Conservation (phyloP, 2,888 invertebrate genomes). For the Euspilapteryx auroguttella region DNA sequence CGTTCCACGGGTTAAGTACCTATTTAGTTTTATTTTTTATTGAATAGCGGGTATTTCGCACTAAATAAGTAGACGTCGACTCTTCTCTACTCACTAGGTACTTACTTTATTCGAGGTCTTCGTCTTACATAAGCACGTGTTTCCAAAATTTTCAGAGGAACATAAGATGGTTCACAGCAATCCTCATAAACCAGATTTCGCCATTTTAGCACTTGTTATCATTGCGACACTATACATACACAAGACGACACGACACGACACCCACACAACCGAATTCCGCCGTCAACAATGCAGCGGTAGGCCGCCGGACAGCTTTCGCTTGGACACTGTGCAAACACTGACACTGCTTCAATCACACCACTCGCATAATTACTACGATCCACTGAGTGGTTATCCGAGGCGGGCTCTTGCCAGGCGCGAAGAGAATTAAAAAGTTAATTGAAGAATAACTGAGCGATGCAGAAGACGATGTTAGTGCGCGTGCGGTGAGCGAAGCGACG, state of each 20-base stretch:
- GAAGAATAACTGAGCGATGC: slow-evolving; percentile 7
- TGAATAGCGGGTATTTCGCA: too few species aligned
- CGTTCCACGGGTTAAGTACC: too few species aligned
- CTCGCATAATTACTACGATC: slow-evolving; percentile 1
- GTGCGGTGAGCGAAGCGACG: slow-evolving; percentile 6
- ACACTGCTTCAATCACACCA: background rate
- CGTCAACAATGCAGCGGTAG: slow-evolving; percentile 21
- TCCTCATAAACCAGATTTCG: slow-evolving; percentile 50
- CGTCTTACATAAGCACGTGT: slow-evolving; percentile 47
- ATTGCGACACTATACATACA: slow-evolving; percentile 45
- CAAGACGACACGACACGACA: slow-evolving; percentile 15
- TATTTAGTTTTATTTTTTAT: too few species aligned
- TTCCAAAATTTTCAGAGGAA: slow-evolving; percentile 37
- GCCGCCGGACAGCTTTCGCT: slow-evolving; percentile 42
- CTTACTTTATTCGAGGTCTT: slow-evolving; percentile 43
- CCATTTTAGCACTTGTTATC: slow-evolving; percentile 52
- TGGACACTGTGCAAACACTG: slow-evolving; percentile 22
- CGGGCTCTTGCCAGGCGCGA: slow-evolving; percentile 6
- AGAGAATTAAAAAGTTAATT: slow-evolving; percentile 3
- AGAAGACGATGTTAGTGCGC: slow-evolving; percentile 7
- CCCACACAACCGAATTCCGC: slow-evolving; percentile 38
- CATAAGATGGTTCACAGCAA: slow-evolving; percentile 32
- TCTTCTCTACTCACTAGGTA: too few species aligned
- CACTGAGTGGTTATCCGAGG: slow-evolving; percentile 1
- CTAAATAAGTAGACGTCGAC: too few species aligned